Percentiles rank a stretch among this genome's conserved stretches.
These are phyloP conservation scores for Habrosyne pyritoides DNA, from an alignment of 2,888 invertebrate species.

Conservation along the genomic window DNA sequence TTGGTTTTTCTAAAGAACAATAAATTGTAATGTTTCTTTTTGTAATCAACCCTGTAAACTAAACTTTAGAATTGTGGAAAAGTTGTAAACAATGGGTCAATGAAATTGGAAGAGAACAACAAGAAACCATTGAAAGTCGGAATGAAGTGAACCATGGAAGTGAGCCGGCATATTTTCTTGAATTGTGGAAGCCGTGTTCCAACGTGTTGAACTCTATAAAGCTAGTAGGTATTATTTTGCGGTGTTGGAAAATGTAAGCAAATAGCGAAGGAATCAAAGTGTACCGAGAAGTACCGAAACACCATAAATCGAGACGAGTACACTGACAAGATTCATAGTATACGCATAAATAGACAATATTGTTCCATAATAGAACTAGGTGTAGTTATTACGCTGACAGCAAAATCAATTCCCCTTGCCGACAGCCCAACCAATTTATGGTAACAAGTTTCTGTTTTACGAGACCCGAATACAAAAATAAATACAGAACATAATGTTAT, in stretches of 20 bases:
- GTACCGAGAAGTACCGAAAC: not conserved
- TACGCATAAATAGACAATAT: conserved; percentile 9
- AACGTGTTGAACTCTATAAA: not conserved
- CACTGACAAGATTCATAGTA: conserved; percentile 7
- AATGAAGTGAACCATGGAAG: too few relatives aligned
- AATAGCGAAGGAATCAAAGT: not conserved
- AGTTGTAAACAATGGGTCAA: not conserved
- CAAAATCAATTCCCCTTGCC: conserved; percentile 51
- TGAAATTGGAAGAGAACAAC: not conserved
- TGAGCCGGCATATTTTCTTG: too few relatives aligned
- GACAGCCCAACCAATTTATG: conserved; percentile 55
- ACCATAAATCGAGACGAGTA: not conserved
- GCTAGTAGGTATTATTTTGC: not conserved
- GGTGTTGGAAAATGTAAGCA: not conserved
- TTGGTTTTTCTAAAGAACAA: not conserved
- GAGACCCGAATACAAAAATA: conserved; percentile 42
- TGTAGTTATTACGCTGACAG: conserved; percentile 20
- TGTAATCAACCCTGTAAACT: not conserved
- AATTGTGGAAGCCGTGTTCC: too few relatives aligned
- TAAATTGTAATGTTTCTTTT: not conserved
- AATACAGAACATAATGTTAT: conserved; percentile 28
- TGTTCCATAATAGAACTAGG: conserved; percentile 10
- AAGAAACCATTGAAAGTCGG: not conserved
- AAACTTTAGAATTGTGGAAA: not conserved
- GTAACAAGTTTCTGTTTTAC: conserved; percentile 60